Evolutionary conservation across 2,888 invertebrate species (phyloP), one percentile per base, ranked within the genome.

Genomic region (Halocaridina rubra): DNA sequence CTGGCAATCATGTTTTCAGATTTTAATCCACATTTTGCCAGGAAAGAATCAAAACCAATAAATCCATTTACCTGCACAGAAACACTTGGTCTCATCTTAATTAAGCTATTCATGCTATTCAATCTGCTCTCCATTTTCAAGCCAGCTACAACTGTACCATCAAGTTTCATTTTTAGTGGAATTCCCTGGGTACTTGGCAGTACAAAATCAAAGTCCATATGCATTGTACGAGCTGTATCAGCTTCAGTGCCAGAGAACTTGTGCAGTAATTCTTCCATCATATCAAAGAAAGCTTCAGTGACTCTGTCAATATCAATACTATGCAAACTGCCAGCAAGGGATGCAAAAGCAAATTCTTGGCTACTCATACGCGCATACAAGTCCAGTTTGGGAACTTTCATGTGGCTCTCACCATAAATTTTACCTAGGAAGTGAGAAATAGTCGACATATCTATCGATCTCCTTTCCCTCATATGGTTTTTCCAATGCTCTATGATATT

Each of bases 131-230:
- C 32, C n/a, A 69, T 30, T 22, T 32, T 53, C 1, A 85, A 24
- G 7, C 64, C 77, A 0, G 46, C 71, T 2, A 87, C 80, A 5
- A 53, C 77, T 29, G 80, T 67, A 24, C 64, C 33, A 22, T 71
- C 72, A 4, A 75, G 16, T 27, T 59, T 76, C 7, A 85, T 22
- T 33, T 82, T 72, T 53, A 87, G 61, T 5, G 85, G 82, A 39
- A 79, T 80, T 8, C 87, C 87, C 32, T 87, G 87, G 10, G 78
- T 77, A 27, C 85, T 87, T 16, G 87, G 85, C 16, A 87, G 71
- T 13, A 59, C 61, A 5, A 80, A 59, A 13, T 85, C 80, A 13
- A 64, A 16, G 39, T 74, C 61, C 4, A 81, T n/a, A 30, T 82
- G 85, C 13, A 32, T 16, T 64, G 80, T 75, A 24, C 80, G 69